Evolutionary conservation across 1,140 invertebrate genomes (phyloP).

Genomic region (Gonioctena quinquepunctata): DNA sequence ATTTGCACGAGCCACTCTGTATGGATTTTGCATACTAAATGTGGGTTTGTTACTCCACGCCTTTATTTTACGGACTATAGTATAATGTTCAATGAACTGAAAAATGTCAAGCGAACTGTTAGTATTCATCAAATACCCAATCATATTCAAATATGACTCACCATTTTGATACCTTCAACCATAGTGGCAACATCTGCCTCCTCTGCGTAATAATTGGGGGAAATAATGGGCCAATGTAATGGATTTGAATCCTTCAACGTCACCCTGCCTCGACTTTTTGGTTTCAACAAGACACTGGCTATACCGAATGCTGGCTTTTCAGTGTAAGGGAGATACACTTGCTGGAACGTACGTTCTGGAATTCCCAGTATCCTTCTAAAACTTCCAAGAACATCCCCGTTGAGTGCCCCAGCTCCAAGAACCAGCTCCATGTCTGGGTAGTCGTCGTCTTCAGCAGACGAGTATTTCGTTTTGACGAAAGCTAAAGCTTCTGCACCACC

Average conservation of each 20-base stretch:
- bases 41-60: no score
- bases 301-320: slow-evolving; percentile 64
- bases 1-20: no score
- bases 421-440: slow-evolving; percentile 80
- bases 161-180: slow-evolving; percentile 74
- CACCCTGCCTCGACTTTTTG: slow-evolving; percentile 74
- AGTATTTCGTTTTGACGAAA: slow-evolving; percentile 65
- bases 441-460: slow-evolving; percentile 46
- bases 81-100: no score
- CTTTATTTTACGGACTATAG: no score
- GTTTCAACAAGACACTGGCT: slow-evolving; percentile 72
- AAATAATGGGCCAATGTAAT: slow-evolving; percentile 71
- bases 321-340: slow-evolving; percentile 60
- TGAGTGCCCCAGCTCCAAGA: slow-evolving; percentile 71
- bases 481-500: slow-evolving; percentile 78
- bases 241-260: slow-evolving; percentile 71
- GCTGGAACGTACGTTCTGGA: slow-evolving; percentile 64
- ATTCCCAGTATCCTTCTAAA: slow-evolving; percentile 68
- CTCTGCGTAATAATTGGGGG: slow-evolving; percentile 77
- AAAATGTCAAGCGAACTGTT: no score
- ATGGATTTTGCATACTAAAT: no score
- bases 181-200: slow-evolving; percentile 68
- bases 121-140: no score
- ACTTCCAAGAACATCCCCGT: slow-evolving; percentile 72
- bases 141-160: no score